Conservation (phyloP, 2,888 invertebrate species). For the Torymus tubicola region DNA sequence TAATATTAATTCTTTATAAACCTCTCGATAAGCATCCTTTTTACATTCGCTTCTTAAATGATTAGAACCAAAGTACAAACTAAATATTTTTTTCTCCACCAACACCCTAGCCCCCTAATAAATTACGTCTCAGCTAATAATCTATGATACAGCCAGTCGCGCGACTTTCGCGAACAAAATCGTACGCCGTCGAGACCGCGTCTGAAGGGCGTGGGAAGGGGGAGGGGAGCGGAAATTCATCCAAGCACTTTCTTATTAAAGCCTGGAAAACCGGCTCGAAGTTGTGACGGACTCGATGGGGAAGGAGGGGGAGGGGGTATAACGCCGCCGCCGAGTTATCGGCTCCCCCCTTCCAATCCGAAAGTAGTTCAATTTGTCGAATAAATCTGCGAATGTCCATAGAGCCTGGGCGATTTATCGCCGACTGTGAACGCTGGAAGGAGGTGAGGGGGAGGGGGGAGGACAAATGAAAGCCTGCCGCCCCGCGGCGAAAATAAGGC, state of each 20-base stretch:
- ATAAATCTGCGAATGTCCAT: conserved; percentile 53
- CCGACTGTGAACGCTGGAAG: background rate
- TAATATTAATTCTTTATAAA: too few relatives aligned
- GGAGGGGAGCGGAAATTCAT: conserved; percentile 12
- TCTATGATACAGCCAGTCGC: too few relatives aligned
- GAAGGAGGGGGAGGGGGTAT: background rate
- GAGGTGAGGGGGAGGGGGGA: conserved; percentile 4
- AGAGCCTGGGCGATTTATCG: conserved; percentile 45
- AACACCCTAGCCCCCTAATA: too few relatives aligned
- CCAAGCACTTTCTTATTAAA: conserved; percentile 47
- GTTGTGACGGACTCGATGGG: conserved; percentile 33
- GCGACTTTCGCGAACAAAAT: background rate
- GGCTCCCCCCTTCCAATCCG: conserved; percentile 33
- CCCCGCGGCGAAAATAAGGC: too few relatives aligned
- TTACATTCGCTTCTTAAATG: too few relatives aligned
- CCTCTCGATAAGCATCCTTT: too few relatives aligned
- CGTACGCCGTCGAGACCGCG: background rate
- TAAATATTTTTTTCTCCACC: too few relatives aligned
- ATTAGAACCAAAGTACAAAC: too few relatives aligned
- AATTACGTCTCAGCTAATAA: too few relatives aligned
- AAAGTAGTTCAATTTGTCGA: conserved; percentile 54
- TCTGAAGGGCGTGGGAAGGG: background rate
- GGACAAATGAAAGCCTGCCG: conserved; percentile 24
- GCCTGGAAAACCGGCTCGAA: conserved; percentile 23
- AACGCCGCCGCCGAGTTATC: conserved; percentile 31